phyloP scores from a whole-genome alignment of 2,113 vertebrate genomes.

The Eretmochelys imbricata region DNA sequence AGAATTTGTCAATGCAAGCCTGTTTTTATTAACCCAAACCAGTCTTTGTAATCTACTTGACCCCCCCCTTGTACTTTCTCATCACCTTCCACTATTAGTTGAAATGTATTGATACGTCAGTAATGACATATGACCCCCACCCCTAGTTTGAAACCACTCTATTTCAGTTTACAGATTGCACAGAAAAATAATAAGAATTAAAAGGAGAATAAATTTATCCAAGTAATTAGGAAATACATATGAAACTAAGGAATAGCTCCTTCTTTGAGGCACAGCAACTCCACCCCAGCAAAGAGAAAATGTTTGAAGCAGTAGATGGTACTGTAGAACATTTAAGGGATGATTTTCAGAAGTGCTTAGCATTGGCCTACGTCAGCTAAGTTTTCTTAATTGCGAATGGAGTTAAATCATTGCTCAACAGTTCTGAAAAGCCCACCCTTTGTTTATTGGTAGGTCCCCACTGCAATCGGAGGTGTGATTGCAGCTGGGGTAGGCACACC shows the following conservation, averaged over 20 bases:
- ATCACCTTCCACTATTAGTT: neutral
- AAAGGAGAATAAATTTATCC: neutral
- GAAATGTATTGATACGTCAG: neutral
- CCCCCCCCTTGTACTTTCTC: conserved; percentile 4
- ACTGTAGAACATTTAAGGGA: neutral
- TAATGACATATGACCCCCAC: neutral
- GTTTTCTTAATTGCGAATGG: neutral
- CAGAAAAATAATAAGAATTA: neutral
- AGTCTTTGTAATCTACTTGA: neutral
- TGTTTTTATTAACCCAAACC: conserved; percentile 38
- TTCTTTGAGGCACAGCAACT: neutral
- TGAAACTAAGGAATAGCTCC: neutral
- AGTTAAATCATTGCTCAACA: neutral
- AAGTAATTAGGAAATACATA: neutral
- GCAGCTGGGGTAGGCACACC: too few species aligned
- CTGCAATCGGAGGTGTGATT: too few species aligned
- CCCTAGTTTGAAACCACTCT: neutral
- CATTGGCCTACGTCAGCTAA: neutral
- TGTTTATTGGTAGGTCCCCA: too few species aligned
- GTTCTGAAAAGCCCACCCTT: too few species aligned
- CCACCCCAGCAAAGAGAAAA: neutral
- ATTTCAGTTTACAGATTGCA: neutral
- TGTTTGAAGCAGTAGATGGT: neutral
- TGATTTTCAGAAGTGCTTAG: neutral
- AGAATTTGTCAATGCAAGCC: conserved; percentile 10